Base-by-base conservation (phyloP, 2,113 vertebrate species). In the Anolis sagrei region DNA sequence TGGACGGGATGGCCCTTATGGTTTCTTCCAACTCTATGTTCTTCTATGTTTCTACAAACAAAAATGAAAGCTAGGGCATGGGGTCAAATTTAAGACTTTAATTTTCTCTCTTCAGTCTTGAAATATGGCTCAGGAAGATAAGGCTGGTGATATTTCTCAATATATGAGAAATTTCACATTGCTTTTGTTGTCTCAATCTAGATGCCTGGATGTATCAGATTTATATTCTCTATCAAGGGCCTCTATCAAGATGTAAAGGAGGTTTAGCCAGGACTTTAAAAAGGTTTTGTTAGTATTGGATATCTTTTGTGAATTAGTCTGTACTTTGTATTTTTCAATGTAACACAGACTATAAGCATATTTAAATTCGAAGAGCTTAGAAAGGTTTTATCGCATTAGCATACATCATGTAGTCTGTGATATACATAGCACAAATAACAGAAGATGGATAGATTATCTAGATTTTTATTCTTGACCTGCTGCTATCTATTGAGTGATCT, bases 361-460 rank as follows among this genome's bases (percentile, higher is more conserved):
- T 86, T 91, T 84, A 83, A 83, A 85, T 7, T 70, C 16, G 51
- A 87, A 88, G 51, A 87, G 69, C n/a, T 90, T 91, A 58, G 68
- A 48, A 87, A 48, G 44, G 66, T 87, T 75, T 85, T 82, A 81
- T 77, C 19, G 82, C 58, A 73, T 79, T 86, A 88, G 7, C 78
- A 18, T 90, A 66, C 68, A 81, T 73, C 86, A 86, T 86, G 70
- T 32, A 69, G 5, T 68, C 7, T 11, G 25, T 80, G 36, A n/a
- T 23, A 18, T 85, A 11, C 39, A 13, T 81, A 87, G 72, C n/a
- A 23, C 13, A 81, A 76, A 19, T 72, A 89, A 75, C 11, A 61
- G 78, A 79, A 78, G 48, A 0, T 58, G 27, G 39, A 88, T 78
- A 72, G 76, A 2, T 19, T 73, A 73, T 32, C 87, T 88, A 79